These are phyloP conservation scores for Danio aesculapii DNA, from an alignment of 2,797 vertebrate genomes.

Conservation along the genomic window DNA sequence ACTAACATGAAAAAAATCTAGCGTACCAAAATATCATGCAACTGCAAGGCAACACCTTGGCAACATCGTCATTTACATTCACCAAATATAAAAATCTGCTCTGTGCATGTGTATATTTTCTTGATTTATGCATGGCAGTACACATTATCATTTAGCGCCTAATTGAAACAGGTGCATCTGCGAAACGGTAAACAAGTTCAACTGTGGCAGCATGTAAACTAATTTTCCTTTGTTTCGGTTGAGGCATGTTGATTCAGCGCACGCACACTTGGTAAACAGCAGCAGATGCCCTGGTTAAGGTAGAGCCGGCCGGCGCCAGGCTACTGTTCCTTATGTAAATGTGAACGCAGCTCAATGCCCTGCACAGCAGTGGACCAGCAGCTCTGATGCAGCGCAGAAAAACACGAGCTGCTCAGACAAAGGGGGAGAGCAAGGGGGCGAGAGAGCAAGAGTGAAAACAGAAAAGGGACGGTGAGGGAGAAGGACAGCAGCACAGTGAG, in stretches of 20 bases:
- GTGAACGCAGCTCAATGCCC: conserved; percentile 37
- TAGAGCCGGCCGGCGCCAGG: conserved; percentile 11
- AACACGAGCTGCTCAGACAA: conserved; percentile 67
- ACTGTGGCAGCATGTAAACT: conserved; percentile 7
- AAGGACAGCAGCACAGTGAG: conserved; percentile 53
- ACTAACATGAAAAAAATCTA: too few relatives aligned
- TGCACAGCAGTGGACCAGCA: conserved; percentile 59
- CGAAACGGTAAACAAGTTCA: conserved; percentile 2
- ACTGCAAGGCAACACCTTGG: neutral
- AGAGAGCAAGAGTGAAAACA: conserved; percentile 42
- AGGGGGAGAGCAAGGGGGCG: conserved; percentile 67
- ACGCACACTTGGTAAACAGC: conserved; percentile 34
- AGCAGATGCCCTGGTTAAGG: conserved; percentile 53
- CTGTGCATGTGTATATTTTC: neutral
- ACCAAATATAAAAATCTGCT: neutral
- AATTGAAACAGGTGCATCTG: conserved; percentile 7
- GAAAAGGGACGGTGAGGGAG: conserved; percentile 53
- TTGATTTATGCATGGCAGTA: neutral
- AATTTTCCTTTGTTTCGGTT: conserved; percentile 11
- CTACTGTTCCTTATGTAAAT: conserved; percentile 49
- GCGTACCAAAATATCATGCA: too few relatives aligned
- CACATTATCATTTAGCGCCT: neutral
- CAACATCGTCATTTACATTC: neutral
- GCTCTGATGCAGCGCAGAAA: conserved; percentile 62
- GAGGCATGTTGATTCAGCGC: conserved; percentile 22